Evolutionary conservation across 2,113 vertebrate genomes (phyloP), one percentile per base, ranked within the genome.

Genomic region (Xyliphius kryptos): DNA sequence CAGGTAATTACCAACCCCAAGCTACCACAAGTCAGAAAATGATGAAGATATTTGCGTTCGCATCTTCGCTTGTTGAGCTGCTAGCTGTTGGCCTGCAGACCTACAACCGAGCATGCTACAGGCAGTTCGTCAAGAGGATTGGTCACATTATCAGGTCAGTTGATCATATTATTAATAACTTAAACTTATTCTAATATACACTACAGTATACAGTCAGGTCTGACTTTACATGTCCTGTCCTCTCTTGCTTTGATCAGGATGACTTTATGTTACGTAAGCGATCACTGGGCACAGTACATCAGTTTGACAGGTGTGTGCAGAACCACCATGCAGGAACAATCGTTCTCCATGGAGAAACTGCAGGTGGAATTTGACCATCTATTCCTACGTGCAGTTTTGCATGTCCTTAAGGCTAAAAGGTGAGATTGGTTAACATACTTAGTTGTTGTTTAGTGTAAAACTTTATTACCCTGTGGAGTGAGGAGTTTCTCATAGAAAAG

Each of bases 1-100:
- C 72, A 97, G 93, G 86, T 81, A 82, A 80, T 72, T 97, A 95
- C 82, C 83, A 87, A 70, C 90, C 94, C 20, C 89, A 91, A 79
- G 91, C 88, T 73, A 89, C 88, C 47, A 91, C 91, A 73, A 89
- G 93, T 52, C 92, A 95, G 75, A 92, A 93, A 73, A 96, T 99
- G 91, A 97, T 99, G 93, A 93, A 93, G 74, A 87, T 92, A 68
- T 96, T 99, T 85, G 91, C 90, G 9, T 97, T 97, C 74, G 91
- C 92, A 2, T 93, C 91, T 36, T 94, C 94, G 0, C 84, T 99
- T 63, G 83, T 96, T 53, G 93, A 97, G 68, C 82, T 97, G 66
- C 81, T 99, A 1, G 89, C 94, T 17, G 79, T 81, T 1, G 96
- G 96, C 0, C 76, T 99, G 26, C 91, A 95, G 75, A 97, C 95